phyloP scores from a whole-genome alignment of 2,797 vertebrate species.

The Crypturellus tataupa region DNA sequence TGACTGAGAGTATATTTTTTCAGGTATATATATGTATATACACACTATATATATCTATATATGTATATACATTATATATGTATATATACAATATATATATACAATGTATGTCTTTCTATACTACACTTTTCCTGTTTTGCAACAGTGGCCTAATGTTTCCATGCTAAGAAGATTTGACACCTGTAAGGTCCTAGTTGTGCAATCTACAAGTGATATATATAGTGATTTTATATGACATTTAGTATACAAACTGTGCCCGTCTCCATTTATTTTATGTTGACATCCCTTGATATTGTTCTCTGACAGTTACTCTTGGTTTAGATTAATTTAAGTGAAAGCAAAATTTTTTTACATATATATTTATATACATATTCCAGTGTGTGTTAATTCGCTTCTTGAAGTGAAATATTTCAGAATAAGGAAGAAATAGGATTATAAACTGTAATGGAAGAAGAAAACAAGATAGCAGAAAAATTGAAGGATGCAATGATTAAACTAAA shows the following conservation, averaged over 20 bases:
- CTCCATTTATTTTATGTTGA: neutral
- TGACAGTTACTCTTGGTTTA: neutral
- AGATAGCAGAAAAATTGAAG: neutral
- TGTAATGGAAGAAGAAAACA: neutral
- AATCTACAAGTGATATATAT: neutral
- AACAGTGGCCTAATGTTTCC: neutral
- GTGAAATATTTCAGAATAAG: neutral
- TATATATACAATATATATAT: no score
- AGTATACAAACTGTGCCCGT: neutral
- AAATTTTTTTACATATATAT: neutral
- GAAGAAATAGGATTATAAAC: neutral
- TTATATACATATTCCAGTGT: neutral
- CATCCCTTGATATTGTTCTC: accelerated
- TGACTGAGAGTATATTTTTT: neutral
- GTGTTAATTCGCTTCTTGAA: neutral
- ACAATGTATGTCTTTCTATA: neutral
- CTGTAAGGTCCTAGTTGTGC: neutral
- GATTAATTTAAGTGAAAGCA: neutral
- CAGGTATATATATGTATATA: neutral
- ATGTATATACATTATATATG: neutral
- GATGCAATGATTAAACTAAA: neutral
- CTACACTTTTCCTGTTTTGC: neutral
- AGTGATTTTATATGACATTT: neutral
- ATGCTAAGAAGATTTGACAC: neutral
- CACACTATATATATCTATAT: neutral